Conservation (phyloP, 2,113 vertebrate genomes). For the Oryzias curvinotus region DNA sequence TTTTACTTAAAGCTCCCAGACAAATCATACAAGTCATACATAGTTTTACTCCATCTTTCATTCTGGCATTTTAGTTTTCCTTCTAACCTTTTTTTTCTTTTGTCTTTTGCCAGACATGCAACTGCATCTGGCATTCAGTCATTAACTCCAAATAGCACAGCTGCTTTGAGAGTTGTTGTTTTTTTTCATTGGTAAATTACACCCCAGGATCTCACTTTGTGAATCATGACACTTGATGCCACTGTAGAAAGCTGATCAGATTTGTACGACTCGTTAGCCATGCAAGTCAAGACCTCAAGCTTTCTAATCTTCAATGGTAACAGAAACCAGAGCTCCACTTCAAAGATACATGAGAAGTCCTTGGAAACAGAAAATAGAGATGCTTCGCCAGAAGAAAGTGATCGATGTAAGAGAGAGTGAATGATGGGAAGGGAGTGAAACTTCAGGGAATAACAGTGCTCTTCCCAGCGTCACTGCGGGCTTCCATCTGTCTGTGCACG, state of each 20-base stretch:
- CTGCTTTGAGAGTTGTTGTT: too few relatives aligned
- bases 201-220: neutral
- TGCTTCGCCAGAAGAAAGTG: conserved; percentile 52
- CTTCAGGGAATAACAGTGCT: conserved; percentile 5
- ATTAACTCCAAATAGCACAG: too few relatives aligned
- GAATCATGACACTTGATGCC: conserved; percentile 7
- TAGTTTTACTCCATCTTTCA: conserved; percentile 20
- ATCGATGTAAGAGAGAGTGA: conserved; percentile 47
- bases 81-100: neutral
- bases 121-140: too few relatives aligned
- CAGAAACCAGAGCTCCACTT: conserved; percentile 73
- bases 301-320: conserved; percentile 51
- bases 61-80: neutral
- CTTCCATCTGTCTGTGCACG: conserved; percentile 10
- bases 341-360: conserved; percentile 77
- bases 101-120: neutral
- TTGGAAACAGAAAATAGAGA: conserved; percentile 31
- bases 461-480: conserved; percentile 16
- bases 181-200: neutral
- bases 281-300: conserved; percentile 22
- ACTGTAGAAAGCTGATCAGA: conserved; percentile 46
- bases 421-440: conserved; percentile 14
- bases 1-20: conserved; percentile 64
- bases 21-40: conserved; percentile 48
- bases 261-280: conserved; percentile 47